These are phyloP conservation scores for Pyrgilauda ruficollis DNA, from an alignment of 2,113 vertebrate species.

Conservation along the genomic window DNA sequence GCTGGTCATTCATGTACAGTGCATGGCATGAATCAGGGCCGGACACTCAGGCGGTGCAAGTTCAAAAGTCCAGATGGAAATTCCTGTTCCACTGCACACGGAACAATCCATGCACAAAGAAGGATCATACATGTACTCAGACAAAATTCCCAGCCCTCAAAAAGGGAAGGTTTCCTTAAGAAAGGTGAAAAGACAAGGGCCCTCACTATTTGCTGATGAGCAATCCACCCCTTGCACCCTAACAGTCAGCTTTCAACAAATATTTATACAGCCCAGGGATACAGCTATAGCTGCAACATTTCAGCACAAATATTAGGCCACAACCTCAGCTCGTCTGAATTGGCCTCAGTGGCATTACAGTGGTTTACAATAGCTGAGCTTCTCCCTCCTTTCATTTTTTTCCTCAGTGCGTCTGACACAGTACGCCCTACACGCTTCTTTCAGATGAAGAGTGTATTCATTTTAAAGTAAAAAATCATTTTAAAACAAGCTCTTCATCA, in stretches of 20 bases:
- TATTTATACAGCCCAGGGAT: conserved; percentile 30
- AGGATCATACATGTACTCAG: background rate
- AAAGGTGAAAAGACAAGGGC: background rate
- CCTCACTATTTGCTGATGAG: background rate
- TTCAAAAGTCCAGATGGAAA: conserved; percentile 44
- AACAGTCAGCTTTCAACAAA: conserved; percentile 34
- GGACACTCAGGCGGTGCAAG: conserved; percentile 15
- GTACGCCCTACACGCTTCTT: background rate
- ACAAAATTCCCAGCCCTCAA: background rate
- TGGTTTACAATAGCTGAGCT: conserved; percentile 20
- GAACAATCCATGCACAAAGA: background rate
- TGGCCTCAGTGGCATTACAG: conserved; percentile 22
- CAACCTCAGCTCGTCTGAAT: conserved; percentile 18
- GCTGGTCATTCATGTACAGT: conserved; percentile 59
- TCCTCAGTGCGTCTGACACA: background rate
- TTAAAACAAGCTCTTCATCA: background rate
- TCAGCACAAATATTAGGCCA: conserved; percentile 43
- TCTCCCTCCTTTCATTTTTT: background rate
- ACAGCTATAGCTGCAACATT: conserved; percentile 3
- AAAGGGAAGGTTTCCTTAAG: background rate
- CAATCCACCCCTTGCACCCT: background rate
- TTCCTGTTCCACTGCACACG: background rate
- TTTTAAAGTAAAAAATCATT: background rate
- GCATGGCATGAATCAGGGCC: conserved; percentile 7
- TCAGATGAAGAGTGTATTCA: background rate